Evolutionary conservation across 2,888 invertebrate genomes (phyloP).

Genomic region (Platycheirus rosarum): DNA sequence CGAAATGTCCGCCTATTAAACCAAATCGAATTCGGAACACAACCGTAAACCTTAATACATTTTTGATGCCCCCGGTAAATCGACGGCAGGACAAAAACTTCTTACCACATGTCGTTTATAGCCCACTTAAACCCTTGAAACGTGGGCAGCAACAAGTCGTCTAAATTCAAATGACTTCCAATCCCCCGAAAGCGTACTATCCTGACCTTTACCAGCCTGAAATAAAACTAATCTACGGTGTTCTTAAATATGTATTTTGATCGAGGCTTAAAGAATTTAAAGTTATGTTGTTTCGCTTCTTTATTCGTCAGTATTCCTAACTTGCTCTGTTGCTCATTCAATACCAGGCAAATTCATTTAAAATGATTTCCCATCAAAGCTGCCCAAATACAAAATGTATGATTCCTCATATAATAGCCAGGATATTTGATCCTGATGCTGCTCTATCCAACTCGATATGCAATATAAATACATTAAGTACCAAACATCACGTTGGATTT

Average conservation of each 20-base stretch:
- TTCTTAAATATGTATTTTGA: not conserved
- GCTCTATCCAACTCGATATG: not conserved
- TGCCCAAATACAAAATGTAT: slow-evolving; percentile 31
- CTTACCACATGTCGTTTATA: not conserved
- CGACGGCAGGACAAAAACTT: no score
- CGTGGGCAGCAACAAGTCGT: slow-evolving; percentile 4
- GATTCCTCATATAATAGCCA: slow-evolving; percentile 7
- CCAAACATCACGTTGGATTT: slow-evolving; percentile 5
- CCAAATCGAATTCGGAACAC: no score
- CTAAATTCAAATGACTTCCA: not conserved
- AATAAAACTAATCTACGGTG: no score
- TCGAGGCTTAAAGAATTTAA: not conserved
- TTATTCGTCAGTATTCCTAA: not conserved
- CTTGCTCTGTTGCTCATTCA: not conserved
- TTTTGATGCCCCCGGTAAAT: no score
- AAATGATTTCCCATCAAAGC: slow-evolving; percentile 6
- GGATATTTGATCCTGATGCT: not conserved
- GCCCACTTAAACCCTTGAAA: not conserved
- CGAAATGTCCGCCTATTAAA: no score
- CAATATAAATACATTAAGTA: not conserved
- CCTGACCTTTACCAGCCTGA: no score
- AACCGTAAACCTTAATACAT: no score
- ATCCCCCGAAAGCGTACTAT: not conserved
- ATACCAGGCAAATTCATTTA: not conserved
- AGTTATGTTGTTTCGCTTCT: not conserved